Evolutionary conservation across 2,888 invertebrate species (phyloP).

Genomic region (Orchesellides sinensis): DNA sequence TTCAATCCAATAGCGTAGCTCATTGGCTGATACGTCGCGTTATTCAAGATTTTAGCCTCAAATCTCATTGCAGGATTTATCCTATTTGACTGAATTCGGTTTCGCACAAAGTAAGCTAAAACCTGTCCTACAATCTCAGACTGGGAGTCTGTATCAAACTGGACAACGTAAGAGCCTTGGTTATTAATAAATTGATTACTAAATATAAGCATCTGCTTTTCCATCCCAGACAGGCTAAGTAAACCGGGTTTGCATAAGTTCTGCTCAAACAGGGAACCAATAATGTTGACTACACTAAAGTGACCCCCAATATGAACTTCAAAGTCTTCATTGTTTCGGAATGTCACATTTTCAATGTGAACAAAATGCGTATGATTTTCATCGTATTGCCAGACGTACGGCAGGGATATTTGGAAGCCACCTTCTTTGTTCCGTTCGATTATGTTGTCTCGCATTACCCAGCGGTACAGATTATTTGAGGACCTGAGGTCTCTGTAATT

Average conservation of each 20-base stretch:
- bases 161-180: constrained; percentile 88
- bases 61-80: constrained; percentile 73
- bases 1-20: constrained; percentile 93
- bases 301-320: constrained; percentile 93
- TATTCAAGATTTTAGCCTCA: constrained; percentile 75
- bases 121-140: constrained; percentile 94
- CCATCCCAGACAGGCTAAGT: constrained; percentile 93
- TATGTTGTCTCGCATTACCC: constrained; percentile 90
- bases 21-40: constrained; percentile 79
- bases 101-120: constrained; percentile 86
- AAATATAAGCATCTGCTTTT: constrained; percentile 92
- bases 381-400: constrained; percentile 97
- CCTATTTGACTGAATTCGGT: constrained; percentile 85
- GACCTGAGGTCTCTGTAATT: constrained; percentile 88
- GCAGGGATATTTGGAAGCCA: constrained; percentile 92
- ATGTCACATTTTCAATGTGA: constrained; percentile 90
- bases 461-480: constrained; percentile 98
- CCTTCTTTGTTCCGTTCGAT: constrained; percentile 91
- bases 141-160: constrained; percentile 93
- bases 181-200: constrained; percentile 89
- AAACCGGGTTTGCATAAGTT: constrained; percentile 91
- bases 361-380: constrained; percentile 96
- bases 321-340: constrained; percentile 91
- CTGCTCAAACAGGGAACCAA: constrained; percentile 88
- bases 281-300: constrained; percentile 92